Evolutionary conservation across 2,888 invertebrate species (phyloP).

Genomic region (Limnephilus marmoratus): DNA sequence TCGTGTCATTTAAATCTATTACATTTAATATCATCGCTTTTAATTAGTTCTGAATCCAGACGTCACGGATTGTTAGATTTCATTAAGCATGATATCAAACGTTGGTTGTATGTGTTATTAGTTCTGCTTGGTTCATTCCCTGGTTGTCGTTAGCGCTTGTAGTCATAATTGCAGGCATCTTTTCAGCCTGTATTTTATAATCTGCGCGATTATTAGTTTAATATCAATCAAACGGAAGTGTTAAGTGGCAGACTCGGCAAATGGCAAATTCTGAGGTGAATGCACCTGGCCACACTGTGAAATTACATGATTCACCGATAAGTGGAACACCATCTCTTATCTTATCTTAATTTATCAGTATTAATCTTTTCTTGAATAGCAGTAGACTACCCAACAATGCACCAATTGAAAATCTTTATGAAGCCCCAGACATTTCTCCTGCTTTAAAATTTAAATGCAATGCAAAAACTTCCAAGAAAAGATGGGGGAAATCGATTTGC

Average conservation of each 20-base stretch:
- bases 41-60: neutral
- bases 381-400: neutral
- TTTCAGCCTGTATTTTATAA: neutral
- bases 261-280: neutral
- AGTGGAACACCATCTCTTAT: neutral
- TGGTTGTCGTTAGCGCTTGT: neutral
- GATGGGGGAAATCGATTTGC: neutral
- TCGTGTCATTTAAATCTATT: too few species aligned
- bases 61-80: constrained; percentile 24
- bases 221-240: neutral
- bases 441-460: neutral
- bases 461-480: neutral
- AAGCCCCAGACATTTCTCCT: neutral
- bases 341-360: neutral
- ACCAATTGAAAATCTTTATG: too few species aligned
- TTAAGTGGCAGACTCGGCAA: neutral
- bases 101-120: constrained; percentile 8
- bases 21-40: neutral
- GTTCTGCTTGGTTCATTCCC: neutral
- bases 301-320: neutral
- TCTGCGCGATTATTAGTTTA: neutral
- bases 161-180: neutral
- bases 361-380: neutral
- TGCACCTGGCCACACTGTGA: neutral
- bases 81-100: neutral